Conservation (phyloP, 2,797 vertebrate genomes). For the Danio aesculapii region DNA sequence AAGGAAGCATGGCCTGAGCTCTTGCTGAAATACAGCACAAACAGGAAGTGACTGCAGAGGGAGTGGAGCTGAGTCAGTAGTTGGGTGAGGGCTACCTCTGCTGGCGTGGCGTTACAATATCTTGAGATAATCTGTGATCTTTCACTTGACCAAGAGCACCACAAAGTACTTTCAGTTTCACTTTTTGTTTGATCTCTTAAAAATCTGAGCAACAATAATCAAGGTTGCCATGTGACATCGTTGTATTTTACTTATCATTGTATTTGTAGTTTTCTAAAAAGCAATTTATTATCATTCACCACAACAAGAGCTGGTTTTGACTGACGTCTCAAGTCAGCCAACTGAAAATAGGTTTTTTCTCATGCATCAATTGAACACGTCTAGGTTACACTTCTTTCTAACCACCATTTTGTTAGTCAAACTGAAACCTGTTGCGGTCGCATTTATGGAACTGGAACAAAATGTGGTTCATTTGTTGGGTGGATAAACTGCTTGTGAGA, state of each 20-base stretch:
- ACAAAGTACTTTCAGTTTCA: background rate
- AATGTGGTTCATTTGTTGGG: background rate
- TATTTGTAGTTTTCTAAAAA: background rate
- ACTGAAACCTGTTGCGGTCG: background rate
- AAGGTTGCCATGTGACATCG: background rate
- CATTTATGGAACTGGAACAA: background rate
- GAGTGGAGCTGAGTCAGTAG: no score
- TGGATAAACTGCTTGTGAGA: no score
- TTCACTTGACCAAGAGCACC: background rate
- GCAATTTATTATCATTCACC: background rate
- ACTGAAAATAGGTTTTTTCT: no score
- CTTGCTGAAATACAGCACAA: no score
- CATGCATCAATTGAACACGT: background rate
- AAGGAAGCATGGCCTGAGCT: no score
- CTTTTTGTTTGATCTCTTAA: background rate
- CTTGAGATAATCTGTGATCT: background rate
- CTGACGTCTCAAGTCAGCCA: background rate
- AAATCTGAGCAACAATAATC: background rate
- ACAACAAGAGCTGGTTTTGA: background rate
- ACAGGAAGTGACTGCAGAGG: no score
- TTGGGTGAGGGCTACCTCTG: no score
- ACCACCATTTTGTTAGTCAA: background rate
- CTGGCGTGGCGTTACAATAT: no score
- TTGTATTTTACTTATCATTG: background rate
- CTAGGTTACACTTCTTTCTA: no score